Evolutionary conservation across 2,888 invertebrate species (phyloP), one percentile per base, ranked within the genome.

Genomic region (Laothoe populi): DNA sequence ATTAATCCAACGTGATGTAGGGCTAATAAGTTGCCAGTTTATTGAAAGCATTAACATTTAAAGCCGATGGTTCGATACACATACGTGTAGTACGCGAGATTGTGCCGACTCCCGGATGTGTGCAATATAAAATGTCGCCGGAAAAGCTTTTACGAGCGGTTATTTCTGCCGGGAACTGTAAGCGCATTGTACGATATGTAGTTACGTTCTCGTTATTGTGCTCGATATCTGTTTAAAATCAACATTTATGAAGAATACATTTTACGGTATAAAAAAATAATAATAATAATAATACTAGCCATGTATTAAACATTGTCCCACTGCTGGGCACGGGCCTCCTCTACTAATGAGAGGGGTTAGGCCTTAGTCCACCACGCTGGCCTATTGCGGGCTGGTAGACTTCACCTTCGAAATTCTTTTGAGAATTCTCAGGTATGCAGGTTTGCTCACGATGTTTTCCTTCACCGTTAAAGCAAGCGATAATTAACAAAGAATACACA

Each of bases 111-210:
- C 64, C 66, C 79, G 82, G 81, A 81, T 81, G 76, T 81, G 82
- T 82, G 83, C 86, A 83, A 81, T 86, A 87, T 89, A 87, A 87
- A 87, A 86, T 83, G 87, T 83, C 81, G 80, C 79, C 81, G 82
- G 84, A 77, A 87, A 87, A 84, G 85, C 87, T 87, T 90, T 89
- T 87, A 88, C 79, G 79, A 81, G 74, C 82, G 78, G 80, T 85
- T 85, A 87, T 87, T 86, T 83, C 84, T 83, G 71, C 77, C 72
- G 84, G 83, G 81, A 83, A 80, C 81, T 74, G 79, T 81, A 77
- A 79, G 76, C 75, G 70, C 61, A 64, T 65, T 68, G 67, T 62
- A 26, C 58, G 46, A 62, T 62, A 58, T 62, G 62, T 62, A 58
- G 58, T 58, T 57, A 62, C 48, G 58, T 66, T 59, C 64, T 60